Evolutionary conservation across 1,140 invertebrate genomes (phyloP).

Genomic region (Matsumurasca onukii): DNA sequence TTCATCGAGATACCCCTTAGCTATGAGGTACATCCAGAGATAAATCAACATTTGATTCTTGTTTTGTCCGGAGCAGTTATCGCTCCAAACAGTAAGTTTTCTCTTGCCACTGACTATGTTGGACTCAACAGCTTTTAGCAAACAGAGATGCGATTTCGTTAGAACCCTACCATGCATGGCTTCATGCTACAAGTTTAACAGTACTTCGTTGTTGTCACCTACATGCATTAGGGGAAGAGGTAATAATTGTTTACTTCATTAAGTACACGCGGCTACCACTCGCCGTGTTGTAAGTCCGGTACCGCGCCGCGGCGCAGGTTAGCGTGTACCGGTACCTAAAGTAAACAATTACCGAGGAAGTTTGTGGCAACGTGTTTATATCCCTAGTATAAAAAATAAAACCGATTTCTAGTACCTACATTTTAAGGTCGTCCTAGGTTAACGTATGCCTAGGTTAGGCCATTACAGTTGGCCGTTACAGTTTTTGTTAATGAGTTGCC

Average conservation of each 20-base stretch:
- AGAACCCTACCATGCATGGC: background rate
- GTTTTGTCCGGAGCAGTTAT: background rate
- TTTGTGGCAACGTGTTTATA: background rate
- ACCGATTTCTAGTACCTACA: background rate
- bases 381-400: background rate
- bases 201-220: conserved; percentile 5
- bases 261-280: no score
- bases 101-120: background rate
- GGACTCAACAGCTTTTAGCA: conserved; percentile 2
- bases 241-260: no score
- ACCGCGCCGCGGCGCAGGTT: background rate
- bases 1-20: conserved; percentile 18
- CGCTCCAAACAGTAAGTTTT: background rate
- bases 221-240: background rate
- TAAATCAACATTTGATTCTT: conserved; percentile 3
- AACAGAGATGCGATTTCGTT: conserved; percentile 5
- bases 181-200: no score
- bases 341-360: background rate
- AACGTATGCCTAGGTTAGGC: background rate
- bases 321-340: background rate
- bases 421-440: background rate
- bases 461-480: background rate
- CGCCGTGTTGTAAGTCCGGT: background rate
- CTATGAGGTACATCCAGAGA: conserved; percentile 1
- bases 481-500: background rate